Conservation (phyloP, 2,113 vertebrate species). For the Serilophus lunatus region DNA sequence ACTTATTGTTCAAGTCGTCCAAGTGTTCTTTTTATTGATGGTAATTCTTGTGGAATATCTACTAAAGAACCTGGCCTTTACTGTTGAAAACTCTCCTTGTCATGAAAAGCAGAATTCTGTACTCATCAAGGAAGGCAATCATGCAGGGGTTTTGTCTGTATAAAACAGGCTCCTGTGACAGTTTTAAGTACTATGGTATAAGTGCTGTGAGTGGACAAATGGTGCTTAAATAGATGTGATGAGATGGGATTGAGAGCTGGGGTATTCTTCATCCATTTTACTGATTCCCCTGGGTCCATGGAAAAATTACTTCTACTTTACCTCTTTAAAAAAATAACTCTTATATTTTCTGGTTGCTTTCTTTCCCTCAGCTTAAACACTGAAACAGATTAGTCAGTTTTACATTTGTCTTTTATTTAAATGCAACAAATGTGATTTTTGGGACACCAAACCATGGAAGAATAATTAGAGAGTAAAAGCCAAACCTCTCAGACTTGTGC, state of each 20-base stretch:
- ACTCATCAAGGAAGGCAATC: rapidly evolving
- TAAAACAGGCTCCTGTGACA: not conserved
- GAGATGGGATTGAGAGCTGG: not conserved
- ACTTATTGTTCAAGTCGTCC: not conserved
- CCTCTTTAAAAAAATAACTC: not conserved
- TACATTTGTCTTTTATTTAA: not conserved
- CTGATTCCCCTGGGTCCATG: not conserved
- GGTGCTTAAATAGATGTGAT: not conserved
- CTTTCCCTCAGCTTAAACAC: not conserved
- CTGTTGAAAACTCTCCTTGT: not conserved
- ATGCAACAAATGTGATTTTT: not conserved
- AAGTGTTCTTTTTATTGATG: not conserved
- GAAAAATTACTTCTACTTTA: not conserved
- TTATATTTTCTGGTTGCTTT: not conserved
- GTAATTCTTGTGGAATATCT: not conserved
- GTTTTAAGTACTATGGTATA: not conserved
- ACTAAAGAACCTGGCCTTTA: not conserved
- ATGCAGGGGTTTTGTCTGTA: not conserved
- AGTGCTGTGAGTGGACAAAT: not conserved
- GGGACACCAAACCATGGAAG: not conserved
- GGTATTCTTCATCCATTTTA: not conserved
- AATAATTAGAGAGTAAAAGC: not conserved
- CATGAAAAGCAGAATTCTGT: not conserved
- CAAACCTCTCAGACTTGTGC: not conserved
- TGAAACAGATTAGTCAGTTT: not conserved